A percentile compares a stretch with the other conserved stretches of the same genome.
These are phyloP conservation scores for Gallinago paraguaiae DNA, from an alignment of 2,113 vertebrate species.

Conservation along the genomic window DNA sequence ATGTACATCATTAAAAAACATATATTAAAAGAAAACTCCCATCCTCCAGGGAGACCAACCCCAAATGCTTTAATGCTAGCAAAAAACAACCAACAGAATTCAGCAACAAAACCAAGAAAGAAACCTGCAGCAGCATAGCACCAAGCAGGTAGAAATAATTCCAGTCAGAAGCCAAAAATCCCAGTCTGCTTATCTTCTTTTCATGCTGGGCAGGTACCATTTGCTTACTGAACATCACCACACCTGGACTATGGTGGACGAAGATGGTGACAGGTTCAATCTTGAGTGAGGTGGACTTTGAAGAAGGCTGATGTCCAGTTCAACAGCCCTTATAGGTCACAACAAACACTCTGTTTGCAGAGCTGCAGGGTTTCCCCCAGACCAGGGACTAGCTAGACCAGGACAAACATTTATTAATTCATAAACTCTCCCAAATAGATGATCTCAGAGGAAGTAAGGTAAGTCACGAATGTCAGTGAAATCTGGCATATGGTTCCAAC, in stretches of 20 bases:
- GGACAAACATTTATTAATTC: not conserved
- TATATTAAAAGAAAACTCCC: not conserved
- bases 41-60: fast-evolving
- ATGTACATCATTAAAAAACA: not conserved
- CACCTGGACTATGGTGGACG: not conserved
- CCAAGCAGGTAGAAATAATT: not conserved
- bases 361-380: not conserved
- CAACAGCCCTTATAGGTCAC: not conserved
- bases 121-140: not conserved
- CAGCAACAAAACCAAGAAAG: not conserved
- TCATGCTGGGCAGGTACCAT: not conserved
- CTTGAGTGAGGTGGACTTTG: fast-evolving
- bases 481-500: not conserved
- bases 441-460: not conserved
- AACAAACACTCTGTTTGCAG: not conserved
- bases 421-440: not conserved
- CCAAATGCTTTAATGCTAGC: not conserved
- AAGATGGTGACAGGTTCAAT: not conserved
- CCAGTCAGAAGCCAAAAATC: not conserved
- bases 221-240: not conserved
- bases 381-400: not conserved
- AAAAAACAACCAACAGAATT: not conserved
- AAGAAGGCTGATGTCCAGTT: not conserved
- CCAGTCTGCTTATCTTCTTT: not conserved
- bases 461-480: not conserved